Conservation (phyloP, 2,888 invertebrate genomes). For the Tigriopus californicus region DNA sequence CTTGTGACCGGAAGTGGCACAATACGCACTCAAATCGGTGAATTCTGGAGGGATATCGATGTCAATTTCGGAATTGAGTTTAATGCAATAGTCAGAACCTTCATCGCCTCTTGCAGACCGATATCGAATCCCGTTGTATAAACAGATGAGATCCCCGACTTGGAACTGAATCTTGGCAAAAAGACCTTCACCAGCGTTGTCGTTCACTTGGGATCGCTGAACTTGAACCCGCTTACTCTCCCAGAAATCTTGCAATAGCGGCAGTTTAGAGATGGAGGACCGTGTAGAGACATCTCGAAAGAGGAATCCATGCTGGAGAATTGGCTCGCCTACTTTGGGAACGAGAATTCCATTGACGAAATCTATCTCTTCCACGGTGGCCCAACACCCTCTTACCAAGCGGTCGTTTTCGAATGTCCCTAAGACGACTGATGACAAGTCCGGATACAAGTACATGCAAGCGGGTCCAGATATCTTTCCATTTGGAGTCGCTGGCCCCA, state of each 20-base stretch:
- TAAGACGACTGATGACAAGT: not conserved
- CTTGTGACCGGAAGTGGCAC: not conserved
- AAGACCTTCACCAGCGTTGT: not conserved
- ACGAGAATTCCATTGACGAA: not conserved
- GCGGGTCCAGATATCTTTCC: not conserved
- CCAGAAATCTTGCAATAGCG: not conserved
- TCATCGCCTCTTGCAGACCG: not conserved
- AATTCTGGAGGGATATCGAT: not conserved
- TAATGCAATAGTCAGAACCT: not conserved
- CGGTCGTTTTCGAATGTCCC: not conserved
- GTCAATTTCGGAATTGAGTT: not conserved
- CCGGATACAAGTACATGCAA: not conserved
- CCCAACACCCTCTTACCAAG: not conserved
- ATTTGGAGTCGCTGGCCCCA: not conserved
- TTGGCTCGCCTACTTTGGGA: not conserved
- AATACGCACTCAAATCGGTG: not conserved
- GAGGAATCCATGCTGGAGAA: too few species aligned
- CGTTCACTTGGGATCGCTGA: not conserved
- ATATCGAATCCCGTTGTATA: not conserved
- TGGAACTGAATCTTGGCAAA: not conserved
- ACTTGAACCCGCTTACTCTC: not conserved
- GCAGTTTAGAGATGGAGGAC: not conserved
- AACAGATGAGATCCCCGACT: not conserved
- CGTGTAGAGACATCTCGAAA: not conserved
- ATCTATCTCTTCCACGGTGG: not conserved